Conservation (phyloP, 2,888 invertebrate species). For the Philereme transversata region DNA sequence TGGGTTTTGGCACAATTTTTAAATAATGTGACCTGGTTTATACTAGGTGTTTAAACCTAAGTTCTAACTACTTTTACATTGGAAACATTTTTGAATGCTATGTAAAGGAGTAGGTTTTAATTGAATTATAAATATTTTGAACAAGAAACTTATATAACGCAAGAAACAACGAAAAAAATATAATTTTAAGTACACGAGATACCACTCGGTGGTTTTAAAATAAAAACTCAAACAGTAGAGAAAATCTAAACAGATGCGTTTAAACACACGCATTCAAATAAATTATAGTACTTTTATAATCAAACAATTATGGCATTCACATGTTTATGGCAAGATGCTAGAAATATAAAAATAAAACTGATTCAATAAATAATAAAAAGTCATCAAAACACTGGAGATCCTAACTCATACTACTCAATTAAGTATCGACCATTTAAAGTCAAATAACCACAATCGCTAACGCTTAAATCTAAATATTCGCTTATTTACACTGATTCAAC, state of each 20-base stretch:
- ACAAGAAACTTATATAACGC: constrained; percentile 45
- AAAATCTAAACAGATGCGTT: constrained; percentile 22
- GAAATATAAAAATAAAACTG: constrained; percentile 34
- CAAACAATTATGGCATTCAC: constrained; percentile 40
- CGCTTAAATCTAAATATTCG: constrained; percentile 74
- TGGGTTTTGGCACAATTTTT: constrained; percentile 83
- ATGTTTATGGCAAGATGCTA: constrained; percentile 45
- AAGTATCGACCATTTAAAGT: constrained; percentile 59
- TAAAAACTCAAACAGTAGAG: constrained; percentile 36
- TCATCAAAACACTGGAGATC: constrained; percentile 66
- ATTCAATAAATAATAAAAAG: constrained; percentile 65
- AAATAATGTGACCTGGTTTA: constrained; percentile 82
- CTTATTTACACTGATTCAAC: constrained; percentile 81
- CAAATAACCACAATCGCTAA: constrained; percentile 76
- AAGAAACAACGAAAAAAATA: constrained; percentile 40
- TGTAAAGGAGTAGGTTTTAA: constrained; percentile 45
- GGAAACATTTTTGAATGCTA: constrained; percentile 64
- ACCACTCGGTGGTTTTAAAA: constrained; percentile 35
- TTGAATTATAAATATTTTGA: constrained; percentile 42
- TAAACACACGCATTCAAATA: constrained; percentile 15
- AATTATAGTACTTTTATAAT: constrained; percentile 31
- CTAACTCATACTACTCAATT: constrained; percentile 57
- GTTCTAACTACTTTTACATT: constrained; percentile 73
- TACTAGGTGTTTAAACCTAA: constrained; percentile 79
- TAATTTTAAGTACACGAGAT: constrained; percentile 47